Conservation (phyloP, 2,888 invertebrate genomes). For the Drosophila leonis region DNA sequence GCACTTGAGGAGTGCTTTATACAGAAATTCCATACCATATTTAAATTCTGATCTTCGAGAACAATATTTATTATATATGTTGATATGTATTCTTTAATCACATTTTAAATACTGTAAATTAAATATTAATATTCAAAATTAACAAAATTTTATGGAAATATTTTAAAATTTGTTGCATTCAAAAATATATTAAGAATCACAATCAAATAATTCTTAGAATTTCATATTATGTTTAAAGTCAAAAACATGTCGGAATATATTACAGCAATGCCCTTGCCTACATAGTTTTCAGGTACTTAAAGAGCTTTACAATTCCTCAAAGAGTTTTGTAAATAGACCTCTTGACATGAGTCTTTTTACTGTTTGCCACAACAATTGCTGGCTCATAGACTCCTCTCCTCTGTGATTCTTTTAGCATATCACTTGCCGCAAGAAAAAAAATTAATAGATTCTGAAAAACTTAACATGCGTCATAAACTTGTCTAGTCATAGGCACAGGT, state of each 20-base stretch:
- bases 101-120: no score
- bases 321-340: slow-evolving; percentile 23
- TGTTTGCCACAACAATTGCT: slow-evolving; percentile 11
- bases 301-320: not conserved
- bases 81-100: no score
- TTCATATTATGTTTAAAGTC: not conserved
- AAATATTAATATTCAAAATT: not conserved
- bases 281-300: not conserved
- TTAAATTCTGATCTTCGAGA: not conserved
- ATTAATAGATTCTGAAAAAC: slow-evolving; percentile 15
- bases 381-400: not conserved
- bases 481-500: slow-evolving; percentile 15
- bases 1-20: not conserved
- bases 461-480: slow-evolving; percentile 40
- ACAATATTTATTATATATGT: no score
- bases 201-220: not conserved
- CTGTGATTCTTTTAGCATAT: slow-evolving; percentile 1
- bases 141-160: not conserved
- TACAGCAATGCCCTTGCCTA: not conserved
- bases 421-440: slow-evolving; percentile 12
- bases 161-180: not conserved
- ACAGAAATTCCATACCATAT: no score
- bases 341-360: slow-evolving; percentile 5
- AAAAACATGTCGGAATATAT: not conserved
- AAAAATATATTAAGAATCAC: not conserved